Evolutionary conservation across 2,888 invertebrate species (phyloP).

Genomic region (Drosophila diplacantha): DNA sequence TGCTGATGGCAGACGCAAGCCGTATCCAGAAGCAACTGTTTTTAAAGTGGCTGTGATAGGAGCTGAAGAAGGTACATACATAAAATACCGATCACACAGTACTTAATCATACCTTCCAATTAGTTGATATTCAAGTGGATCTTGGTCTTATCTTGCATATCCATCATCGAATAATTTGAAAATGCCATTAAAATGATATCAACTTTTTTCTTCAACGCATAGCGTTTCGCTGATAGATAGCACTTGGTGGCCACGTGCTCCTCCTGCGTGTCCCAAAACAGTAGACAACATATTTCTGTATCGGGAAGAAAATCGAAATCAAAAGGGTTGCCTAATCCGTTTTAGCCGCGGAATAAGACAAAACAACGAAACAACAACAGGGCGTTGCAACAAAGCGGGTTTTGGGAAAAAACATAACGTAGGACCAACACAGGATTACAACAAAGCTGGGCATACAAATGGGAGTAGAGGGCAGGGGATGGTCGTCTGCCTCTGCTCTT

Average conservation of each 20-base stretch:
- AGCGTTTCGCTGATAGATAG: background rate
- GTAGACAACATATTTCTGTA: constrained; percentile 7
- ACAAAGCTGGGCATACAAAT: constrained; percentile 20
- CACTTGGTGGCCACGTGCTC: constrained; percentile 37
- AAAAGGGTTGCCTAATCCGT: constrained; percentile 35
- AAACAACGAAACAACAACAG: constrained; percentile 26
- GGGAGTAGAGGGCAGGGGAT: constrained; percentile 5
- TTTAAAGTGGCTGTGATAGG: background rate
- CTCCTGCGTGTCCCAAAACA: constrained; percentile 9
- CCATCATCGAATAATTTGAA: background rate
- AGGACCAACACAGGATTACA: constrained; percentile 56
- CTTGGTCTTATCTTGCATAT: background rate
- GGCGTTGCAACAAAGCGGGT: constrained; percentile 56
- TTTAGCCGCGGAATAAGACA: constrained; percentile 26
- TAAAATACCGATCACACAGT: background rate
- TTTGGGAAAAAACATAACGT: constrained; percentile 48
- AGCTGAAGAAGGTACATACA: background rate
- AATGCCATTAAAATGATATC: constrained; percentile 1
- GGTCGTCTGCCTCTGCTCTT: constrained; percentile 13
- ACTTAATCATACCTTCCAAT: background rate
- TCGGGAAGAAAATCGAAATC: background rate
- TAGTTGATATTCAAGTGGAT: background rate
- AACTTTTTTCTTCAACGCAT: constrained; percentile 27
- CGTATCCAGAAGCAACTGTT: background rate
- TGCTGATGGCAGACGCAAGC: background rate